Base-by-base conservation (phyloP, 2,888 invertebrate genomes). In the Plusia festucae region DNA sequence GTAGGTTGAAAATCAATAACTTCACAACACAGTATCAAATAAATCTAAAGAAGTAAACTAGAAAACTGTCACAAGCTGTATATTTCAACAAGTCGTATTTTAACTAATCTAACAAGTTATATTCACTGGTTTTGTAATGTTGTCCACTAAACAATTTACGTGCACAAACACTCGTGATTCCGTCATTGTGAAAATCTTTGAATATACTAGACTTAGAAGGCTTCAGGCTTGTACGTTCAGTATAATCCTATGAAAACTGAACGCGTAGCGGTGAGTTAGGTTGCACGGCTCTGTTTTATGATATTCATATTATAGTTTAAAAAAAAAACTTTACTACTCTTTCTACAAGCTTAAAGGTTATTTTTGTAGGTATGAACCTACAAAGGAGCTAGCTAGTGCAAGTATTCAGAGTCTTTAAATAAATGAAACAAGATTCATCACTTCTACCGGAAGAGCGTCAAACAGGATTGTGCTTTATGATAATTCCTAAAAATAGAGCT, bases 201-300 rank as follows among this genome's bases (percentile, higher is more conserved):
- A 65, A 78, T 71, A 67, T 59, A 74, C 68, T 64, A 68, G 68
- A 78, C 73, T 79, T 79, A 78, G 60, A 80, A 73, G 79, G 79
- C 79, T 79, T 79, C 79, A 71, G 76, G 60, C 67, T 49, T 54
- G 65, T 70, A 65, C 64, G 53, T 76, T 62, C 69, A 49, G 62
- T 80, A 64, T 64, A 76, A 76, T 80, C 83, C 84, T 80, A 76
- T 78, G 79, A 79, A 78, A 73, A 74, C 65, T 60, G 65, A 77
- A 60, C 73, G 70, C 63, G 60, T 54, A 76, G 68, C 70, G 69
- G 54, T 53, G 52, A 76, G 60, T 68, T 67, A 52, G 53, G 59
- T 70, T 64, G 57, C 68, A 69, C 70, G 73, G 68, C 70, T 68
- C 76, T 70, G 73, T 76, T 73, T 70, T 65, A 70, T 74, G 46